These are phyloP conservation scores for Ranitomeya variabilis DNA, from an alignment of 2,113 vertebrate genomes.

Conservation along the genomic window DNA sequence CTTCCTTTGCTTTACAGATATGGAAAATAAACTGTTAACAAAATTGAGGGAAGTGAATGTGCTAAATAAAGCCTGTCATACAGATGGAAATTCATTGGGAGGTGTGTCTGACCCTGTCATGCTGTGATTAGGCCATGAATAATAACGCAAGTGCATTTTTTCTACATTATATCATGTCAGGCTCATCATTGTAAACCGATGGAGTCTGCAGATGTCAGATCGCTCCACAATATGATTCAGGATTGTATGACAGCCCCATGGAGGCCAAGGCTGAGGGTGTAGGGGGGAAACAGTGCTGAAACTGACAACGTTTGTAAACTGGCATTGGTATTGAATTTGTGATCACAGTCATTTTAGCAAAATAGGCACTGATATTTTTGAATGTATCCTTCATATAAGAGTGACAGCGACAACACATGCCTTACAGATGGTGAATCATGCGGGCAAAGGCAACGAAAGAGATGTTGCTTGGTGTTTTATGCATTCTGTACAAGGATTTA, in stretches of 20 bases:
- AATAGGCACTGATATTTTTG: not conserved
- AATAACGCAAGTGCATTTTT: conserved; percentile 41
- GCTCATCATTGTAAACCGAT: conserved; percentile 45
- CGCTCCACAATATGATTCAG: conserved; percentile 34
- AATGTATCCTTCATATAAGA: not conserved
- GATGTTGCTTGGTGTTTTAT: not conserved
- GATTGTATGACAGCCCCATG: conserved; percentile 36
- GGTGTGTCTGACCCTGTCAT: conserved; percentile 42
- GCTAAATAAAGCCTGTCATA: conserved; percentile 2
- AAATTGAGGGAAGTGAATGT: not conserved
- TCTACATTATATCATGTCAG: conserved; percentile 51
- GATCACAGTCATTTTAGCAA: conserved; percentile 5
- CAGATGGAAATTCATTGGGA: conserved; percentile 16
- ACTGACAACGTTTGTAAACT: conserved; percentile 34
- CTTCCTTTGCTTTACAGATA: not conserved
- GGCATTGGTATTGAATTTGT: not conserved
- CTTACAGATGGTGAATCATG: not conserved
- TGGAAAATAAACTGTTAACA: conserved; percentile 29
- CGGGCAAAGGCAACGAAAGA: not conserved
- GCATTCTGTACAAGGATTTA: conserved; percentile 10
- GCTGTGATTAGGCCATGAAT: conserved; percentile 41
- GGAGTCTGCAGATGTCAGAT: conserved; percentile 27
- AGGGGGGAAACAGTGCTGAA: not conserved
- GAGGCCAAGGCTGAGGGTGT: conserved; percentile 28
- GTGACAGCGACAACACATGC: not conserved